Percentiles rank a stretch among this genome's conserved stretches.
Evolutionary conservation across 1,140 invertebrate species (phyloP).

Genomic region (Eueides isabella): DNA sequence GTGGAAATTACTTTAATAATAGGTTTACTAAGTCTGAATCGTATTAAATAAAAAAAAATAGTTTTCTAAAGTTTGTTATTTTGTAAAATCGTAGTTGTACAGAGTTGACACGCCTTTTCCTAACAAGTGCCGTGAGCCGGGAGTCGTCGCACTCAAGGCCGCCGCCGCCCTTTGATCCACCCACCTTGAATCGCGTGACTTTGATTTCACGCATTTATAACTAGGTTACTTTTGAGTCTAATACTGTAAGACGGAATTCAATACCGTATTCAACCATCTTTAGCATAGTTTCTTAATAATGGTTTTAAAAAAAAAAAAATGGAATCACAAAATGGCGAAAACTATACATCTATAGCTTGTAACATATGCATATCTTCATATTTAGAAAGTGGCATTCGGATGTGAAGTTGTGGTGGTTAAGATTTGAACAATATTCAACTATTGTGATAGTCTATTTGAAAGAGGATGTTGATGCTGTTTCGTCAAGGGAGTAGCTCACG

Average conservation of each 20-base stretch:
- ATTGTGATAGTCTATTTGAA: slow-evolving; percentile 20
- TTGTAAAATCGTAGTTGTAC: slow-evolving; percentile 66
- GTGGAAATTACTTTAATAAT: not conserved
- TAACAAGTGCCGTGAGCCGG: slow-evolving; percentile 81
- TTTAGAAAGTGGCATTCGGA: not conserved
- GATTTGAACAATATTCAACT: not conserved
- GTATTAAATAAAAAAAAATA: not conserved
- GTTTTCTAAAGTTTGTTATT: slow-evolving; percentile 29
- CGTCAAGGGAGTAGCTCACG: slow-evolving; percentile 75
- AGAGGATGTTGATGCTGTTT: slow-evolving; percentile 65
- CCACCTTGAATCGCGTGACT: slow-evolving; percentile 79
- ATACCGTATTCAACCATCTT: not conserved
- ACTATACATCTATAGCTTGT: not conserved
- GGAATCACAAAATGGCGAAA: not conserved
- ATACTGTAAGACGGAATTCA: not conserved
- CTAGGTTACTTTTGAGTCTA: slow-evolving; percentile 47
- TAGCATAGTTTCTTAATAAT: not conserved
- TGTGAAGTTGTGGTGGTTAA: not conserved
- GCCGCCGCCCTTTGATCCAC: slow-evolving; percentile 81
- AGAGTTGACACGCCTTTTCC: slow-evolving; percentile 80
- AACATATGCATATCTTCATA: not conserved
- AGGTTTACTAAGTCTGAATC: not conserved
- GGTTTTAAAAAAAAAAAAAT: not conserved
- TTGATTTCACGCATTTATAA: slow-evolving; percentile 69
- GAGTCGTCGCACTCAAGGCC: slow-evolving; percentile 78